Evolutionary conservation across 2,113 vertebrate genomes (phyloP), one percentile per base, ranked within the genome.

Genomic region (Notechis scutatus): DNA sequence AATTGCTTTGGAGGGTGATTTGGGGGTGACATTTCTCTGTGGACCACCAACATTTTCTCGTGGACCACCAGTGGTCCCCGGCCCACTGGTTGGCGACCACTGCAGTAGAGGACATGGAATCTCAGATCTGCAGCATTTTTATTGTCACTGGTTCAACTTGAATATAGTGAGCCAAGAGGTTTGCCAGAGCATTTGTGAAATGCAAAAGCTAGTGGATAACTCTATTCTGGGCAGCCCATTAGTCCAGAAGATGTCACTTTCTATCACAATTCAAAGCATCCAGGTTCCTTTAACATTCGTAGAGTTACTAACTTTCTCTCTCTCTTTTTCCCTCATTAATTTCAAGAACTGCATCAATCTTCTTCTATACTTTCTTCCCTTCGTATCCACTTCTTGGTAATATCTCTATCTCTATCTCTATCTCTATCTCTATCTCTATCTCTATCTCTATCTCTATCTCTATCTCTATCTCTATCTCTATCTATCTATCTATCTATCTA

Each of bases 341-440:
- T 74, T 74, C 69, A 74, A 74, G 69, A 18, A 20, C 29, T 18
- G 14, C 6, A 42, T 92, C 94, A 93, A 93, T 91, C 94, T 95
- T 61, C 91, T 92, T 88, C 85, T 52, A 34, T 18, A 26, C 94
- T 95, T 93, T 88, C 91, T 34, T 69, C 39, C 9, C 69, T 50
- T 23, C 26, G 11, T 74, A 5, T 18, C 9, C 8, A 42, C 56
- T 42, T 0, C 0, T 20, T 57, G 89, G 87, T 87, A n/a, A 93
- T 94, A 91, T 4, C 21, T n/a, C n/a, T n/a, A n/a, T n/a, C n/a
- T n/a, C n/a, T n/a, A n/a, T n/a, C n/a, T n/a, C n/a, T n/a, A n/a
- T n/a, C n/a, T n/a, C n/a, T n/a, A n/a, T n/a, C n/a, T n/a, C n/a
- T n/a, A n/a, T n/a, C n/a, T n/a, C n/a, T n/a, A n/a, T n/a, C n/a